Evolutionary conservation across 2,888 invertebrate genomes (phyloP), one percentile per base, ranked within the genome.

Genomic region (Nysson spinosus): DNA sequence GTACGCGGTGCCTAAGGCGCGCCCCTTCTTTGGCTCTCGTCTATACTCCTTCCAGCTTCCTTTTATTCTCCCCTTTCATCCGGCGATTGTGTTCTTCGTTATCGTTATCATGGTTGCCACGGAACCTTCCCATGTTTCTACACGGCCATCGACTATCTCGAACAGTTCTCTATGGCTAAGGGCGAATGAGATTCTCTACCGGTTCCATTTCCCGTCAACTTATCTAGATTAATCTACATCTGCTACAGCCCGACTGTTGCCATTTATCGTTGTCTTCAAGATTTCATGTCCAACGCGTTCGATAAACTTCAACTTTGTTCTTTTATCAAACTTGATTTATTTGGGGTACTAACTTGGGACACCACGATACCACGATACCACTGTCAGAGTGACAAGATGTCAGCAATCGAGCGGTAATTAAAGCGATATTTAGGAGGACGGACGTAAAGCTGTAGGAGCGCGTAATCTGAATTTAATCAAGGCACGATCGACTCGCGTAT

Each of bases 71-170:
- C 9, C 14, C 20, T 1, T 14, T n/a, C 30, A 4, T 11, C 7
- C 9, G 16, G 5, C 30, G 24, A 42, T 52, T 56, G n/a, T 47
- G 20, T 46, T 11, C 35, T 5, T 17, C 50, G 37, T 69, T 69
- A 69, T 63, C 69, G 47, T 55, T 63, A 69, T 69, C 69, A 50
- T 30, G 30, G n/a, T 11, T 49, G 16, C 5, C 34, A 26, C n/a
- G 30, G 35, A 34, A 37, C 52, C 57, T 42, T 57, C 58, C 32
- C 28, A 19, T 28, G 34, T 34, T 50, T 37, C 46, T 52, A 51
- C 19, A 30, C 14, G 39, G 32, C 32, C 34, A 32, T 20, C 16
- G 26, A 6, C 16, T 34, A 34, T 34, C 14, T 30, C n/a, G 30
- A 30, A 11, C n/a, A n/a, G 30, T 30, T 30, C 11, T 30, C 11